Conservation (phyloP, 2,113 vertebrate genomes). For the Aythya baeri region DNA sequence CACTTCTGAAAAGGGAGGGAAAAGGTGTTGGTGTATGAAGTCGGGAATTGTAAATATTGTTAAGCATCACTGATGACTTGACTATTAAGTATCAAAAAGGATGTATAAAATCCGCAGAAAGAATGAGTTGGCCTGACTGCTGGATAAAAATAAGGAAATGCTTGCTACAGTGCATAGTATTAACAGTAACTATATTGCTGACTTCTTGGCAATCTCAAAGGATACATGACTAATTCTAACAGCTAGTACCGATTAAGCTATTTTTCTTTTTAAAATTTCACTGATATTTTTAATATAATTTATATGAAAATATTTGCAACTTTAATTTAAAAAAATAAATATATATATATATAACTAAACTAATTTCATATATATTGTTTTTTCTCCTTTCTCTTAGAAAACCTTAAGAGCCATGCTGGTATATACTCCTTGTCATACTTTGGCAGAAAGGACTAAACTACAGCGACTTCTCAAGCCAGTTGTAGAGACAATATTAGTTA, state of each 20-base stretch:
- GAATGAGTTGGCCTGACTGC: background rate
- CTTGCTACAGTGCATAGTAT: background rate
- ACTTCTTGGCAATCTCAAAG: background rate
- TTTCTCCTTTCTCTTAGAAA: slow-evolving; percentile 77
- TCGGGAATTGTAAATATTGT: background rate
- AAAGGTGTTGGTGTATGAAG: background rate
- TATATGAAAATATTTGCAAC: background rate
- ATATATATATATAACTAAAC: background rate
- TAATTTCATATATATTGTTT: background rate
- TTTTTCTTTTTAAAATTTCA: background rate
- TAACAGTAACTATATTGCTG: background rate
- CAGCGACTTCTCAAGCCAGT: slow-evolving; percentile 89
- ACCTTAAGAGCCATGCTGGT: slow-evolving; percentile 92
- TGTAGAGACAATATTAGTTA: slow-evolving; percentile 89
- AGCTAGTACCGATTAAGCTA: background rate
- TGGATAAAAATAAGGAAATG: background rate
- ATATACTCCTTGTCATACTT: slow-evolving; percentile 88
- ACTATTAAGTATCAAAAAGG: background rate
- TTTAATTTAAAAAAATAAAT: background rate
- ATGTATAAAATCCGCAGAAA: background rate
- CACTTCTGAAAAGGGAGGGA: background rate
- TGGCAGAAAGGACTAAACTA: slow-evolving; percentile 82
- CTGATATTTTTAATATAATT: background rate
- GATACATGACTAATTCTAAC: background rate
- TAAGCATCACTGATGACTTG: background rate